Conservation (phyloP, 2,797 vertebrate species). For the Enteromius unitaeniatus region DNA sequence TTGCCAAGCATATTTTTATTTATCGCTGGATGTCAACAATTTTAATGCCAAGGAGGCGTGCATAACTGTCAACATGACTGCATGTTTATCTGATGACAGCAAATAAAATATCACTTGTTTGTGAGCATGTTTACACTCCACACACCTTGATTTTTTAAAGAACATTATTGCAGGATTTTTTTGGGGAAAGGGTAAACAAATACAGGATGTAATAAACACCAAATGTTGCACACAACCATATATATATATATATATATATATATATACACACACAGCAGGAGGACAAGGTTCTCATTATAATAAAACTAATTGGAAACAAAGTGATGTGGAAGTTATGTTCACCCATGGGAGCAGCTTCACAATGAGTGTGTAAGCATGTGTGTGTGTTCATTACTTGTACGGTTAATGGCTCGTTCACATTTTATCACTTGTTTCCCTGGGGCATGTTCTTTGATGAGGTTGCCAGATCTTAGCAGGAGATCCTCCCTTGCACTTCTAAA, state of each 20-base stretch:
- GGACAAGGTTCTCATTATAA: conserved; percentile 53
- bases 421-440: conserved; percentile 59
- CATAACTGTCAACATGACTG: neutral
- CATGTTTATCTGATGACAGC: conserved; percentile 1
- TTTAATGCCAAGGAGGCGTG: neutral
- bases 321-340: conserved; percentile 54
- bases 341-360: conserved; percentile 49
- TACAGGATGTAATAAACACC: conserved; percentile 29
- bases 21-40: conserved; percentile 3
- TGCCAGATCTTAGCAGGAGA: conserved; percentile 70
- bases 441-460: conserved; percentile 65
- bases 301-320: conserved; percentile 59
- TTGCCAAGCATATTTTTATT: conserved; percentile 1
- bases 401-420: conserved; percentile 57
- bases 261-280: conserved; percentile 11
- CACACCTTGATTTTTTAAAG: neutral
- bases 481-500: conserved; percentile 62
- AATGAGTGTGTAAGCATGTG: conserved; percentile 47
- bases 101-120: conserved; percentile 9
- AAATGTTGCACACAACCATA: neutral
- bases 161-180: neutral
- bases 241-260: too few relatives aligned
- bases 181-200: neutral
- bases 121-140: neutral
- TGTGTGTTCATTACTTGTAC: conserved; percentile 56